Evolutionary conservation across 1,140 invertebrate genomes (phyloP).

Genomic region (Cryptotermes secundus): DNA sequence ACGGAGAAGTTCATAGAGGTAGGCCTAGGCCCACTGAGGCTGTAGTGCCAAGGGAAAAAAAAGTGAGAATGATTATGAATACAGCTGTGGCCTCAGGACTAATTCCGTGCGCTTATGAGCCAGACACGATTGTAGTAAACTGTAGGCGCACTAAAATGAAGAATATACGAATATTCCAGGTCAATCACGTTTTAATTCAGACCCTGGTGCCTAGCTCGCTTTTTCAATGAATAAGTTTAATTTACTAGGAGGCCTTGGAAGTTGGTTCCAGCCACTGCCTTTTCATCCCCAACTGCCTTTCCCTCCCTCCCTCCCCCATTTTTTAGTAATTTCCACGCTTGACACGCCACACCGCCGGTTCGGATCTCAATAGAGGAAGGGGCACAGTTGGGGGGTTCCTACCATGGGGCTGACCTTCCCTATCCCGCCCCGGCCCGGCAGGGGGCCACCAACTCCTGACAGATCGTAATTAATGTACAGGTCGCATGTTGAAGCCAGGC

Average conservation of each 20-base stretch:
- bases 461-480: slow-evolving; percentile 31
- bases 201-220: background rate
- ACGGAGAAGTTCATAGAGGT: too few species aligned
- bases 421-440: background rate
- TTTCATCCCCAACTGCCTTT: background rate
- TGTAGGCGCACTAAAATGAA: too few species aligned
- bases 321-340: slow-evolving; percentile 31
- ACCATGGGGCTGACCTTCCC: background rate
- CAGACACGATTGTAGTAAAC: too few species aligned
- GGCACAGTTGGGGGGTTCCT: slow-evolving; percentile 9
- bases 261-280: slow-evolving; percentile 12
- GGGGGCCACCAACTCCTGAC: slow-evolving; percentile 21
- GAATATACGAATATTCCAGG: background rate
- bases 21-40: too few species aligned
- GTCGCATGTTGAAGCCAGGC: slow-evolving; percentile 20
- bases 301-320: background rate
- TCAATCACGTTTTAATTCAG: background rate
- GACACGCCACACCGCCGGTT: slow-evolving; percentile 25
- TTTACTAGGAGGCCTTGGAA: slow-evolving; percentile 19
- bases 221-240: slow-evolving; percentile 23
- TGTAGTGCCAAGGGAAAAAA: too few species aligned
- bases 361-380: slow-evolving; percentile 30
- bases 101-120: too few species aligned
- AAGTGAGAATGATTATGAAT: too few species aligned
- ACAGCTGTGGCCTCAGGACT: too few species aligned